phyloP scores from a whole-genome alignment of 2,113 vertebrate genomes.

The Pterocles gutturalis region DNA sequence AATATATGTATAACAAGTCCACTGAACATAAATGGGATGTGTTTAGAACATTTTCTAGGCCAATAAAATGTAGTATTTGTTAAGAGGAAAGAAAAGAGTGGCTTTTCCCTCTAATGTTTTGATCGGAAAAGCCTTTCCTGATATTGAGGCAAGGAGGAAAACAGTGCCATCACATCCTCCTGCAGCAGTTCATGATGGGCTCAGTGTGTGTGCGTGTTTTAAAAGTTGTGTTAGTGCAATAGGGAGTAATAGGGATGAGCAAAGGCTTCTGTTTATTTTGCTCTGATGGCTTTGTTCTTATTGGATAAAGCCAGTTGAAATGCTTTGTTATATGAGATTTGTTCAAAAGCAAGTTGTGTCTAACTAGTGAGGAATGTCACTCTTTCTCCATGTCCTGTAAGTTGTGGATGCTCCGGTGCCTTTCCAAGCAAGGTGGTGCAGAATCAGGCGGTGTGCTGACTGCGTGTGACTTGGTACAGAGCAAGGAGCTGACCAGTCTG shows the following conservation, averaged over 20 bases:
- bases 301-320: background rate
- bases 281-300: background rate
- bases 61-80: background rate
- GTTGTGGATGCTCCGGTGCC: background rate
- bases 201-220: background rate
- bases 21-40: background rate
- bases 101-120: background rate
- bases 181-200: background rate
- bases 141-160: background rate
- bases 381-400: background rate
- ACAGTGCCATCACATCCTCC: background rate
- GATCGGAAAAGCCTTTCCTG: background rate
- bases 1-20: background rate
- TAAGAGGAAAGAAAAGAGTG: background rate
- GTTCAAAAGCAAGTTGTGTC: background rate
- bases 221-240: background rate
- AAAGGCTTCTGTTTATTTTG: background rate
- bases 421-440: background rate
- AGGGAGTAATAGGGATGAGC: background rate
- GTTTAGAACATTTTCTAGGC: background rate
- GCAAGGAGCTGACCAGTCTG: background rate
- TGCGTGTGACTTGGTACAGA: fast-evolving
- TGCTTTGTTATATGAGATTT: background rate
- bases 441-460: background rate
- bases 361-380: background rate